Percentiles rank a stretch among this genome's conserved stretches.
Evolutionary conservation across 2,113 vertebrate genomes (phyloP).

Genomic region (Sebastes schlegelii): DNA sequence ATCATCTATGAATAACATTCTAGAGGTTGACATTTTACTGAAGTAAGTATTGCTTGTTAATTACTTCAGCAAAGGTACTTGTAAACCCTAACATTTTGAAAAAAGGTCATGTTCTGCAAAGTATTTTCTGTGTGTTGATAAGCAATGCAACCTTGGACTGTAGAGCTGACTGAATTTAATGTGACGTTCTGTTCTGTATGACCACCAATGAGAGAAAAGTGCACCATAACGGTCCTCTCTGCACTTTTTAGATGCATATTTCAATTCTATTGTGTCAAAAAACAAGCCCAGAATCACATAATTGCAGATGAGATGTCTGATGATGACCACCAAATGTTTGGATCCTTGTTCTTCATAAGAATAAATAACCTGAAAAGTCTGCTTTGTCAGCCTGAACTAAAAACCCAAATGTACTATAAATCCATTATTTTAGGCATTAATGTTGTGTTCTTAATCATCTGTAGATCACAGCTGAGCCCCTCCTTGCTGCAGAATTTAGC

Average conservation of each 20-base stretch:
- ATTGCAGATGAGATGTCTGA: neutral
- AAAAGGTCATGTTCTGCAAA: neutral
- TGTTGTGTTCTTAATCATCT: slow-evolving; percentile 9
- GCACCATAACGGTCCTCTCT: neutral
- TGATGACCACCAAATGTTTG: neutral
- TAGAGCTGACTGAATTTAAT: neutral
- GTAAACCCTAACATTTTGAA: neutral
- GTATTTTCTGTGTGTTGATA: neutral
- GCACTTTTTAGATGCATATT: neutral
- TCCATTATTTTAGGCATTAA: neutral
- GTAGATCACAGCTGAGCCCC: slow-evolving; percentile 28
- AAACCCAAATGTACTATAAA: neutral
- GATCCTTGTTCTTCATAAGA: neutral
- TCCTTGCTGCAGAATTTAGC: slow-evolving; percentile 60
- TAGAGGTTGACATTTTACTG: neutral
- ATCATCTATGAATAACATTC: neutral
- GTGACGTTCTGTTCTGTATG: neutral
- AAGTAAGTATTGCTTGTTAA: neutral
- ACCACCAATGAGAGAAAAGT: neutral
- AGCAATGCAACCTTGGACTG: neutral
- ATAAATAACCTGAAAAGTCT: neutral
- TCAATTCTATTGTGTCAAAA: neutral
- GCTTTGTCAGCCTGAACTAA: neutral
- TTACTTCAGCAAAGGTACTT: neutral
- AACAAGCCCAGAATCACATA: neutral